Base-by-base conservation (phyloP, 2,888 invertebrate species). In the Drosophila acutilabella region DNA sequence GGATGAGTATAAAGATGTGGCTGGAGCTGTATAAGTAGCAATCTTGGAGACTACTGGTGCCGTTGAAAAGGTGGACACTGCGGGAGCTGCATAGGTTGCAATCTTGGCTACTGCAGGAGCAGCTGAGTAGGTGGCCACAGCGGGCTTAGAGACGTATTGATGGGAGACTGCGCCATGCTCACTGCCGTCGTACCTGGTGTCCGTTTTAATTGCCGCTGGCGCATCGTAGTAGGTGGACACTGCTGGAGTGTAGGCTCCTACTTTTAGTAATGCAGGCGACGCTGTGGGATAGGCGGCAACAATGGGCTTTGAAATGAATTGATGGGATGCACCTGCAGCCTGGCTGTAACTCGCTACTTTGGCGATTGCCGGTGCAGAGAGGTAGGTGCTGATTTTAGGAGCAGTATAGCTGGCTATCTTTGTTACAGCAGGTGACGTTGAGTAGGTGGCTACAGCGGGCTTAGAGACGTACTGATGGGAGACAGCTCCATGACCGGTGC, bases 401-500 rank as follows among this genome's bases (percentile, higher is more conserved):
- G 68, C 64, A 4, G 79, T 41, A 11, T 86, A 89, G 11, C 75
- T 59, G n/a, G 91, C 90, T 1, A 84, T 64, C 57, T 90, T 89
- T 0, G 79, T 42, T 0, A 74, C 18, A 6, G 64, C 45, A 1
- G 86, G 82, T 5, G 79, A 53, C 4, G 76, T 61, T 40, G 60
- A 47, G 30, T 78, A 30, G 8, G 68, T 79, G 4, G 80, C 64
- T 26, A 82, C 52, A 13, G 74, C 76, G 4, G 90, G 90, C 50
- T 84, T 88, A 7, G 89, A 81, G 0, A 89, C 73, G 33, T 79
- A 76, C 16, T 85, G 82, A 51, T 86, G 82, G 0, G 89, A 78
- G 8, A 83, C 53, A 4, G 78, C 80, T 0, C 85, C 79, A 10
- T 70, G 70, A 1, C 74, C 74, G 1, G 74, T 56, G 5, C 56